Evolutionary conservation across 2,797 vertebrate genomes (phyloP).

Genomic region (Fistularia tabacaria): DNA sequence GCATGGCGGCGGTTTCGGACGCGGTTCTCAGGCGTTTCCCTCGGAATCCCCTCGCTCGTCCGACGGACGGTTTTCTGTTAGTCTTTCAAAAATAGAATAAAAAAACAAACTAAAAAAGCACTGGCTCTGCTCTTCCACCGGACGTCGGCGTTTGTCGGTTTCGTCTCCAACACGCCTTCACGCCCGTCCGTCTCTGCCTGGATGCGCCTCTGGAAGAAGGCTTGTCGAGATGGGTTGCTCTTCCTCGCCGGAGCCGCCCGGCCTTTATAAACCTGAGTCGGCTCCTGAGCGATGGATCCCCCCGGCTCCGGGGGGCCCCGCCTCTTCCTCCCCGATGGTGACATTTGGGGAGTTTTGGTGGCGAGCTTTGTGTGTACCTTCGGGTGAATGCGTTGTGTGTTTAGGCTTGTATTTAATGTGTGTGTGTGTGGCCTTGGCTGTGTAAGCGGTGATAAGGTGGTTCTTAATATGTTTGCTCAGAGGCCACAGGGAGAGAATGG

Average conservation of each 20-base stretch:
- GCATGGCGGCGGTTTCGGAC: conserved; percentile 20
- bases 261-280: conserved; percentile 49
- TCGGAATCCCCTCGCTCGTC: no score
- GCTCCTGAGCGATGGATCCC: conserved; percentile 20
- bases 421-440: conserved; percentile 57
- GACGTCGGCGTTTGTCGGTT: no score
- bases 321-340: conserved; percentile 42
- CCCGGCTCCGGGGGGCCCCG: conserved; percentile 17
- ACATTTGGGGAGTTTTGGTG: conserved; percentile 68
- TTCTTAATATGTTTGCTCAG: conserved; percentile 82
- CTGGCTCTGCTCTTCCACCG: no score
- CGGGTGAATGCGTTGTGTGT: conserved; percentile 53
- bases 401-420: conserved; percentile 48
- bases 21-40: no score
- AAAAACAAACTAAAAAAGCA: no score
- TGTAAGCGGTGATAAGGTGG: conserved; percentile 78
- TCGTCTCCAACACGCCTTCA: neutral
- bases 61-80: no score
- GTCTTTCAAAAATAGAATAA: no score
- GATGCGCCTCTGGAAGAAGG: conserved; percentile 68
- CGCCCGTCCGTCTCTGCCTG: conserved; percentile 10
- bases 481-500: conserved; percentile 71
- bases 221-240: conserved; percentile 51
- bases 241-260: no score
- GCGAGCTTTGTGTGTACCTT: conserved; percentile 54